These are phyloP conservation scores for Malurus leucopterus DNA, from an alignment of 2,797 vertebrate species.

Conservation along the genomic window DNA sequence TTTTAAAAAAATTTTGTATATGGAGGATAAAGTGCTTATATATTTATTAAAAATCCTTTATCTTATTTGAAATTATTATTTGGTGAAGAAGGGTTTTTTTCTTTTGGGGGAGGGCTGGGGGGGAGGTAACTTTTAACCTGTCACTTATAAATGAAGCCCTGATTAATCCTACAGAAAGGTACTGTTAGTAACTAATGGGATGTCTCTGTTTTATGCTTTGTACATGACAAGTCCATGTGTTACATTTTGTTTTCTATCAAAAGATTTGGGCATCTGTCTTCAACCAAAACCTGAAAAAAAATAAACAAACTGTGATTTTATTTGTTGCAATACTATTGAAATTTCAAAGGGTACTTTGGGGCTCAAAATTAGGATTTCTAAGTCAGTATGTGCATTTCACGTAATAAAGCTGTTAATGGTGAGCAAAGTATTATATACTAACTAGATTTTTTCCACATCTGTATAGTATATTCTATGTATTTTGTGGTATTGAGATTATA, in stretches of 20 bases:
- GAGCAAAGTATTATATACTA: conserved; percentile 84
- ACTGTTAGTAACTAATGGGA: conserved; percentile 65
- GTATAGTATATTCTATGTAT: conserved; percentile 99
- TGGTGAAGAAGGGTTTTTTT: conserved; percentile 71
- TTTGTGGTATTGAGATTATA: conserved; percentile 99
- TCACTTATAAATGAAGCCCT: conserved; percentile 53
- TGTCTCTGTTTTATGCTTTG: conserved; percentile 70
- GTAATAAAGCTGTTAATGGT: conserved; percentile 81
- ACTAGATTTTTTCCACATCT: conserved; percentile 86
- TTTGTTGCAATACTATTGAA: conserved; percentile 81
- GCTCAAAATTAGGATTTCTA: conserved; percentile 80
- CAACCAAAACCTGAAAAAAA: conserved; percentile 73
- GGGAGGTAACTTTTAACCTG: conserved; percentile 55
- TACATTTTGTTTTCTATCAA: conserved; percentile 67
- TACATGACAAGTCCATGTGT: conserved; percentile 70
- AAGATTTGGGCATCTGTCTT: conserved; percentile 74
- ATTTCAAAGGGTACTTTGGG: conserved; percentile 80
- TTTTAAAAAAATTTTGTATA: conserved; percentile 79
- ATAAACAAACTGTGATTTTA: conserved; percentile 74
- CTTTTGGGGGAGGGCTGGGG: conserved; percentile 49
- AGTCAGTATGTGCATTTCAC: conserved; percentile 81
- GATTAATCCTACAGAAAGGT: conserved; percentile 65
- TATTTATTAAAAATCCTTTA: conserved; percentile 83
- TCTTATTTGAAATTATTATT: conserved; percentile 79
- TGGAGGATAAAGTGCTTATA: conserved; percentile 81